Evolutionary conservation across 1,140 invertebrate genomes (phyloP).

Genomic region (Helicoverpa armigera): DNA sequence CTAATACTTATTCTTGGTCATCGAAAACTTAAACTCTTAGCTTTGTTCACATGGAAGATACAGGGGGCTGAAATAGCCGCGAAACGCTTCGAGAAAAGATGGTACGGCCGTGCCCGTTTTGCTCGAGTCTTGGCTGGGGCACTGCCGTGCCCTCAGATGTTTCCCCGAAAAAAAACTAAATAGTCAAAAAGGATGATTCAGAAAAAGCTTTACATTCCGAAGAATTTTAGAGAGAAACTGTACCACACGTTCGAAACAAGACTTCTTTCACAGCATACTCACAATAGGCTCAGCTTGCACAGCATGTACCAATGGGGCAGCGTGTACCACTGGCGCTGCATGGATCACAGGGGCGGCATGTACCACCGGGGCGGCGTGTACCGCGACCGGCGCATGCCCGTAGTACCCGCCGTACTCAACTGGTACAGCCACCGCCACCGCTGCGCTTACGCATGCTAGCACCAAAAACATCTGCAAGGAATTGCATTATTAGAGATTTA

Average conservation of each 20-base stretch:
- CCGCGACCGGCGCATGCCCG: slow-evolving; percentile 53
- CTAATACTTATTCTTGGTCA: too few relatives aligned
- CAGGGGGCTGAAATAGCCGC: too few relatives aligned
- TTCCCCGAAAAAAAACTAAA: too few relatives aligned
- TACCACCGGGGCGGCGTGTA: slow-evolving; percentile 41
- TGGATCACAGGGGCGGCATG: slow-evolving; percentile 2
- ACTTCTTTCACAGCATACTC: slow-evolving; percentile 46
- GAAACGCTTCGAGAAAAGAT: too few relatives aligned
- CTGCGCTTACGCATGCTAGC: slow-evolving; percentile 63
- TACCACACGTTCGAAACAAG: background rate
- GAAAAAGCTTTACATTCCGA: too few relatives aligned
- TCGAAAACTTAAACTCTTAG: too few relatives aligned
- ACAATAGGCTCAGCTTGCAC: slow-evolving; percentile 68
- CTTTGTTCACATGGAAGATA: too few relatives aligned
- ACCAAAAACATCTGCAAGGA: slow-evolving; percentile 60
- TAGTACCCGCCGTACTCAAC: slow-evolving; percentile 58
- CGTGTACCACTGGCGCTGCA: slow-evolving; percentile 58
- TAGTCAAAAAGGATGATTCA: too few relatives aligned
- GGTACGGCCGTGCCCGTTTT: too few relatives aligned
- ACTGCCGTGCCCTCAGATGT: too few relatives aligned
- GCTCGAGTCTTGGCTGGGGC: too few relatives aligned
- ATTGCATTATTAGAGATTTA: background rate
- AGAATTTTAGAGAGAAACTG: too few relatives aligned
- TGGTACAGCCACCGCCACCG: slow-evolving; percentile 59
- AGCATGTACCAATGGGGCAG: slow-evolving; percentile 61